Base-by-base conservation (phyloP, 2,797 vertebrate genomes). In the Silurus lanzhouensis region DNA sequence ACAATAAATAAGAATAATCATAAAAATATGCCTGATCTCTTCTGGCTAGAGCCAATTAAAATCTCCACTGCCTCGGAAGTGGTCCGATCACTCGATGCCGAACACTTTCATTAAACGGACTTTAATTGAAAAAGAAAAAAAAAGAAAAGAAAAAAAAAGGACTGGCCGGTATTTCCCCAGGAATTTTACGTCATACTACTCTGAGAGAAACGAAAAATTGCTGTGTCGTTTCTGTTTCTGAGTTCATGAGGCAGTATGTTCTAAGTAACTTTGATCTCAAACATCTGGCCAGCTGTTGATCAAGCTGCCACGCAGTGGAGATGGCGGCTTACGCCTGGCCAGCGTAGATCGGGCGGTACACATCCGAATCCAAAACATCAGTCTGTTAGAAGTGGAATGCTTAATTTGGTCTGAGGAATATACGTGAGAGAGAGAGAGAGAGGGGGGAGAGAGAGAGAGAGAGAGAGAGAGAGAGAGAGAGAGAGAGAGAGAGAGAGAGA, bases 331-430 rank as follows among this genome's bases (percentile, higher is more conserved):
- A 70, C 31, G 58, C 74, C 22, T 81, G 81, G 83, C 46, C 75
- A 79, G 84, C 64, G 57, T 27, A 79, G 74, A 64, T 68, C 82
- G 74, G 85, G 68, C 19, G 17, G 19, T 58, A 74, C 76, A 81
- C 67, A 72, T 80, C 82, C 6, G 17, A 75, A 52, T 5, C n/a
- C 38, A 66, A 27, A 76, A 83, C 60, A 76, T 46, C 57, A 64
- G 60, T 74, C 61, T 81, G 68, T 66, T 63, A 60, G 48, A 74
- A 76, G 17, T 84, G 86, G 86, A 87, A 87, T 87, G 86, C 82
- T 87, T 68, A 25, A 44, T 81, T 84, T 84, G 82, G 82, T 87
- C 76, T 67, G 38, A 81, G 58, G 63, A 46, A 14, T 44, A 27
- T 12, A 68, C 0, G 4, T 4, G 48, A 52, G 48, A 52, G 48